These are phyloP conservation scores for Tetrax tetrax DNA, from an alignment of 2,113 vertebrate species.

Conservation along the genomic window DNA sequence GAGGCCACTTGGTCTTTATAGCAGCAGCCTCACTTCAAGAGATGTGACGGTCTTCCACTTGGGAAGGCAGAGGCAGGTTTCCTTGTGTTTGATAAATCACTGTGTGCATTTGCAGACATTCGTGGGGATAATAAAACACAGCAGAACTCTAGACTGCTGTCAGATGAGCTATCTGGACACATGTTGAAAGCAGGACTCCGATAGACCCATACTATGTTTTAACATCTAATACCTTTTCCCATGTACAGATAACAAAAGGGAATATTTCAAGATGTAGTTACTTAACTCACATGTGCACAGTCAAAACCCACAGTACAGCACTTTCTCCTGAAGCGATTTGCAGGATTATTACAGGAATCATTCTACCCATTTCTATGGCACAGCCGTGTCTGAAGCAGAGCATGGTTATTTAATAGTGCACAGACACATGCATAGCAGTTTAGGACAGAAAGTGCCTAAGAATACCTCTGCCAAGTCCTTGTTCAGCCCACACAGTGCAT, in stretches of 20 bases:
- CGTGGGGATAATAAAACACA: neutral
- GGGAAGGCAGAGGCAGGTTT: neutral
- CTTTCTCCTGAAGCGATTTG: neutral
- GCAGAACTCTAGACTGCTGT: neutral
- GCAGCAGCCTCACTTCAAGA: neutral
- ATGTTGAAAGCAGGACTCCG: neutral
- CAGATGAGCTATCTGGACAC: neutral
- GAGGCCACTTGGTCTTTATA: neutral
- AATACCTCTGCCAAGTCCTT: constrained; percentile 46
- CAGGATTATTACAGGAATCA: neutral
- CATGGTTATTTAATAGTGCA: neutral
- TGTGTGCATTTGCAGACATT: neutral
- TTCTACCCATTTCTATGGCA: neutral
- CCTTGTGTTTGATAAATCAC: neutral
- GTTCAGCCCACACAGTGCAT: constrained; percentile 36
- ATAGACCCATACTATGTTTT: neutral
- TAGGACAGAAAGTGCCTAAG: constrained; percentile 45
- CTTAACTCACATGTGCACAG: neutral
- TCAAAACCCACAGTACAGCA: neutral
- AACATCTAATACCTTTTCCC: neutral
- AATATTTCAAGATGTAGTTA: neutral
- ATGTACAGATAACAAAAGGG: neutral
- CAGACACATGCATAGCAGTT: neutral
- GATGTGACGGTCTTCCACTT: neutral
- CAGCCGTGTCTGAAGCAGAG: neutral